phyloP scores from a whole-genome alignment of 2,797 vertebrate species.

The Lacerta agilis region DNA sequence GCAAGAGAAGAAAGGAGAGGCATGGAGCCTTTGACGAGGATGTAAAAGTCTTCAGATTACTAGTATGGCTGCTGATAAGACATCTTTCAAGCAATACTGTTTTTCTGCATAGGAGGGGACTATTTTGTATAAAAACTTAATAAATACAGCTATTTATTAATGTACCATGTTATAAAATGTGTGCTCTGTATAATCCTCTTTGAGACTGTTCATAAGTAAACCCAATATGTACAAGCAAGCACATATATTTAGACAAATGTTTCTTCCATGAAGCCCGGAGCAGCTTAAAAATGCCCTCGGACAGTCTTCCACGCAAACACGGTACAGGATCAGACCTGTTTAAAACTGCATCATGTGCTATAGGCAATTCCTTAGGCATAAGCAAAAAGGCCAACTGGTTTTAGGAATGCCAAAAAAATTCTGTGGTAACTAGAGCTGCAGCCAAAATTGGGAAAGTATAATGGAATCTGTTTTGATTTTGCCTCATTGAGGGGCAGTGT shows the following conservation, averaged over 20 bases:
- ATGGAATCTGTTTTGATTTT: neutral
- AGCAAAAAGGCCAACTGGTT: neutral
- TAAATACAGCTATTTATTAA: conserved; percentile 50
- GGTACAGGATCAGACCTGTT: neutral
- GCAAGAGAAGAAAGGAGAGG: neutral
- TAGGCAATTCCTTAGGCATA: neutral
- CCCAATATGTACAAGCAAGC: conserved; percentile 55
- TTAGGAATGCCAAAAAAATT: neutral
- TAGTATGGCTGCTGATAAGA: conserved; percentile 65
- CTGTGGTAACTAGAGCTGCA: neutral
- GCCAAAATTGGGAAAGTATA: neutral
- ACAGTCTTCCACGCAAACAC: neutral
- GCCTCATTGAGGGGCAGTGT: too few relatives aligned
- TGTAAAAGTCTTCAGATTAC: conserved; percentile 39
- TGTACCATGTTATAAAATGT: neutral
- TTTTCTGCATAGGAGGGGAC: conserved; percentile 48
- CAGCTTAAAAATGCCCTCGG: neutral
- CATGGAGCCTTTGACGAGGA: conserved; percentile 18
- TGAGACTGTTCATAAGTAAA: conserved; percentile 58
- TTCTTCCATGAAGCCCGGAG: neutral
- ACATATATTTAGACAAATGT: neutral
- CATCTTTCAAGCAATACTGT: conserved; percentile 60
- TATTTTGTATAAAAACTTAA: conserved; percentile 51
- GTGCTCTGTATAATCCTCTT: conserved; percentile 59
- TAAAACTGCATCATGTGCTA: neutral